Base-by-base conservation (phyloP, 2,888 invertebrate genomes). In the Hydriomena furcata region DNA sequence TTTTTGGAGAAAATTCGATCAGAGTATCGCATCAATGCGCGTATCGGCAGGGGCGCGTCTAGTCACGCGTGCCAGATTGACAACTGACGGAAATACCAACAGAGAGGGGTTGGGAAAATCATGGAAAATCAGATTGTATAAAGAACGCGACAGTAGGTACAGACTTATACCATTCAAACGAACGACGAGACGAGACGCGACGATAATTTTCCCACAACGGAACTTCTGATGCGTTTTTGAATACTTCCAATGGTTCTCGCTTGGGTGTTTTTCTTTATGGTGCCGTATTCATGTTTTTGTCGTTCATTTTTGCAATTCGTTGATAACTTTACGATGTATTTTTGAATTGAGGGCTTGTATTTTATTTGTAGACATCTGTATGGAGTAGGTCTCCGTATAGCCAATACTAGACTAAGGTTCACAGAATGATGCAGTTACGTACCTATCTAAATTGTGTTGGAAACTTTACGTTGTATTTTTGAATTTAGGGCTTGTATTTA, bases 51-150 rank as follows among this genome's bases (percentile, higher is more conserved):
- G 65, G 55, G 63, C 60, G 66, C 43, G 59, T 50, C 61, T 76
- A 78, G 73, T 78, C 81, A 80, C 73, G 82, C 84, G 80, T 71
- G 55, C 41, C 69, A 71, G 79, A 87, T 82, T 84, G 83, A 83
- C 83, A 83, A 81, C 77, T 78, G 79, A 70, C 73, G 68, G 78
- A 80, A 78, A 73, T 69, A 70, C 59, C 66, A 55, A 59, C 52
- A 59, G 52, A 59, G 52, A 49, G 60, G 62, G 62, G 60, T 24
- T 7, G 49, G 51, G 52, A 60, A 63, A 63, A 62, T 64, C 61
- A 51, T 52, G 50, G 60, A 59, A 69, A 72, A 65, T 60, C 55
- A 35, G 58, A 58, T 60, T 62, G 61, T 58, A 46, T 61, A 44
- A 54, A 55, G 46, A 52, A 47, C 41, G 10, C 28, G 28, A 23